These are phyloP conservation scores for Mechanitis messenoides DNA, from an alignment of 2,888 invertebrate species.

Conservation along the genomic window DNA sequence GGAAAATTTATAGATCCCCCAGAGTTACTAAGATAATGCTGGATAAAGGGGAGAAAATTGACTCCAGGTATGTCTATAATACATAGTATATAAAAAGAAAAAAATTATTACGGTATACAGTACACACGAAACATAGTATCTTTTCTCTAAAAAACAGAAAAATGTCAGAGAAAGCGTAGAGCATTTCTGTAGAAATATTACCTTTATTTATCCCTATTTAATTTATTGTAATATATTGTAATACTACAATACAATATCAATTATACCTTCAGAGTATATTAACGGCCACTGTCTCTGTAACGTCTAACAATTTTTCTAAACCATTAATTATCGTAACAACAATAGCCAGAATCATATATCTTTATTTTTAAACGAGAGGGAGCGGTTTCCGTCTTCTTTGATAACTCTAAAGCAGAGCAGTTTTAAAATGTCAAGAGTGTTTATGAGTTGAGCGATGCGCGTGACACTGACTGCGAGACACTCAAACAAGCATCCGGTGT, in stretches of 20 bases:
- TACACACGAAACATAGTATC: too few species aligned
- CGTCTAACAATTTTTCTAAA: neutral
- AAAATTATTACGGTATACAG: too few species aligned
- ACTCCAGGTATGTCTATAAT: too few species aligned
- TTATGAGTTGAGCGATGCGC: conserved; percentile 31
- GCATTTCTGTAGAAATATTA: too few species aligned
- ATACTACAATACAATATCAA: neutral
- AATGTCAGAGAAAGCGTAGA: too few species aligned
- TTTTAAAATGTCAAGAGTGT: conserved; percentile 26
- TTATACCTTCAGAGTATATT: neutral
- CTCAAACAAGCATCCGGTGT: conserved; percentile 44
- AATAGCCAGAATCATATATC: conserved; percentile 22
- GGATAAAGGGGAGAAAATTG: too few species aligned
- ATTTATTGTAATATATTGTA: too few species aligned
- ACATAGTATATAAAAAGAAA: too few species aligned
- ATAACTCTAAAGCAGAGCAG: conserved; percentile 23
- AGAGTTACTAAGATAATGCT: too few species aligned
- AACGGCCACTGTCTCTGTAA: neutral
- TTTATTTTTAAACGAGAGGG: conserved; percentile 30
- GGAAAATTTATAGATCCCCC: too few species aligned
- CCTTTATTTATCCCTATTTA: too few species aligned
- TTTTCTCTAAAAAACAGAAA: too few species aligned
- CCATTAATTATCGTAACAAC: conserved; percentile 25
- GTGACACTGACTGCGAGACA: conserved; percentile 42
- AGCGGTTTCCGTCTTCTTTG: conserved; percentile 29